These are phyloP conservation scores for Trinectes maculatus DNA, from an alignment of 2,113 vertebrate species.

Conservation along the genomic window DNA sequence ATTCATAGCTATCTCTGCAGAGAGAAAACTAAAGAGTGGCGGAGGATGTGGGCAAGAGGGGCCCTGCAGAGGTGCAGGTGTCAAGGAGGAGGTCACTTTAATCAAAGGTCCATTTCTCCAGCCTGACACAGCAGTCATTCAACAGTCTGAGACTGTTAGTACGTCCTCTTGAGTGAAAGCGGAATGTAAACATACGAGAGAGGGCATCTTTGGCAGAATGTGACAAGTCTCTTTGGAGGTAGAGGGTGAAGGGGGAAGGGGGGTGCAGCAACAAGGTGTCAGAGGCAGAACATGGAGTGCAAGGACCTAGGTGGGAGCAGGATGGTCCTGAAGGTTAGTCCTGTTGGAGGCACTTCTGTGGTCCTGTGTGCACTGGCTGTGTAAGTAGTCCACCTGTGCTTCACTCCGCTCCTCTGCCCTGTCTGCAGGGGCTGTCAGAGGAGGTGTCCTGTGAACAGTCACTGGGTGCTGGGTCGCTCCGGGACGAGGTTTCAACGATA, in stretches of 20 bases:
- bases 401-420: constrained; percentile 52
- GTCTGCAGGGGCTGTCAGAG: constrained; percentile 29
- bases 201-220: constrained; percentile 82
- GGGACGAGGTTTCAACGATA: constrained; percentile 31
- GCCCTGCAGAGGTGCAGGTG: constrained; percentile 35
- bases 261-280: constrained; percentile 38
- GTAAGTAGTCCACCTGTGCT: constrained; percentile 31
- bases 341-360: constrained; percentile 75
- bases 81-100: constrained; percentile 35
- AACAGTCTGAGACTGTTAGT: constrained; percentile 16
- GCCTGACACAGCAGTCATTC: constrained; percentile 26
- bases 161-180: constrained; percentile 54
- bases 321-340: constrained; percentile 79
- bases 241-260: constrained; percentile 66
- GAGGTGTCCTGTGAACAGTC: constrained; percentile 66
- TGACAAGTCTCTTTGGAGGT: constrained; percentile 81
- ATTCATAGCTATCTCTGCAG: constrained; percentile 67
- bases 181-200: constrained; percentile 81
- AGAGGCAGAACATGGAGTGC: constrained; percentile 32
- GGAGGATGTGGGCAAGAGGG: constrained; percentile 7
- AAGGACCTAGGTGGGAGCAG: constrained; percentile 64
- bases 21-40: constrained; percentile 37
- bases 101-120: constrained; percentile 24
- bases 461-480: constrained; percentile 53
- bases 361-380: constrained; percentile 48